Evolutionary conservation across 2,888 invertebrate species (phyloP).

Genomic region (Apotomis capreana): DNA sequence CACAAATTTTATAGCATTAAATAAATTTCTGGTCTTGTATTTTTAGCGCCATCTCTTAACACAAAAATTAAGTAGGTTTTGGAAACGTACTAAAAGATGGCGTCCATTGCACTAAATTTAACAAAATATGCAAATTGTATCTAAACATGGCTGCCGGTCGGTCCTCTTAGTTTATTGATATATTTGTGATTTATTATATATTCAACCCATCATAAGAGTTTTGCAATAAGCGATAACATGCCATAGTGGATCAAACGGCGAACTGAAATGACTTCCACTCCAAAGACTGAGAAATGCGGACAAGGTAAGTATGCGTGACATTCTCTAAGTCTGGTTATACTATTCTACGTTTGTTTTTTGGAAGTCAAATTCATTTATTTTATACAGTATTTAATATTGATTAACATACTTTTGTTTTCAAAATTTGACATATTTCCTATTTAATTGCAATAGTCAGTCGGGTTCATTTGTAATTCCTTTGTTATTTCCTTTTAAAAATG

Average conservation of each 20-base stretch:
- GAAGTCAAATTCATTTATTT: slow-evolving; percentile 27
- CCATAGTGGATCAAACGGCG: slow-evolving; percentile 61
- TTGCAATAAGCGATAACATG: slow-evolving; percentile 68
- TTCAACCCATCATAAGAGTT: slow-evolving; percentile 50
- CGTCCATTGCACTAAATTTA: slow-evolving; percentile 25
- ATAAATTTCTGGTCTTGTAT: background rate
- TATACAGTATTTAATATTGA: slow-evolving; percentile 2
- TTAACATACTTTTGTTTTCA: slow-evolving; percentile 28
- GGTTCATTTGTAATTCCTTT: slow-evolving; percentile 13
- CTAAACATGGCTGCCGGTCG: slow-evolving; percentile 81
- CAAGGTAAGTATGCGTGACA: slow-evolving; percentile 72
- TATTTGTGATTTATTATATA: slow-evolving; percentile 64
- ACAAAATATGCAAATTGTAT: slow-evolving; percentile 54
- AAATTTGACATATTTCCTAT: slow-evolving; percentile 37
- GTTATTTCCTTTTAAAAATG: slow-evolving; percentile 10
- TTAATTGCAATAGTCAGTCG: slow-evolving; percentile 19
- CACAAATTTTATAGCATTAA: background rate
- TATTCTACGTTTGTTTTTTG: slow-evolving; percentile 43
- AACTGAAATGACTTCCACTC: slow-evolving; percentile 78
- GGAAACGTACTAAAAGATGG: slow-evolving; percentile 24
- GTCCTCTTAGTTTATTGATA: slow-evolving; percentile 64
- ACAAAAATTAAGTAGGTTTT: background rate
- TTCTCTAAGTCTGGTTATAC: slow-evolving; percentile 46
- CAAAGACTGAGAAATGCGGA: slow-evolving; percentile 79
- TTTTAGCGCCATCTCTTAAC: slow-evolving; percentile 13